Evolutionary conservation across 2,888 invertebrate species (phyloP), one percentile per base, ranked within the genome.

Genomic region (Drosophila falleni): DNA sequence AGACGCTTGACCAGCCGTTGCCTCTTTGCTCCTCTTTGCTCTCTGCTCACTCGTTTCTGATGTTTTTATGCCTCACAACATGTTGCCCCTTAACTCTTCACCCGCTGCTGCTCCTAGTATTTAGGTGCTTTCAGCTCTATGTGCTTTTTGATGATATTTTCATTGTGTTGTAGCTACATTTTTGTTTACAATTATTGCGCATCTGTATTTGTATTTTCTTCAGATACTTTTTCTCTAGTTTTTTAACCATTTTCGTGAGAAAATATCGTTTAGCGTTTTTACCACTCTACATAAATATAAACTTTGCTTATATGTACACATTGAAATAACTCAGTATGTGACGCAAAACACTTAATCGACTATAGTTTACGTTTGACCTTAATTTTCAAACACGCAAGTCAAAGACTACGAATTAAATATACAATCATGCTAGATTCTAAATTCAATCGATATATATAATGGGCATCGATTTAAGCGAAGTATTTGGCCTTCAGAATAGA

Each of bases 141-240:
- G 53, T 50, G 55, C 51, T 53, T 71, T 72, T 39, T 50, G 59
- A 62, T 65, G 62, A 72, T 70, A 62, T 78, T 79, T 76, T 75
- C 59, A 63, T 78, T 70, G 62, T 19, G 35, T 62, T 66, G 44
- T 49, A 50, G 65, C 53, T 23, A 31, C 63, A n/a, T 51, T 72
- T 78, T 74, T 74, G 71, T 78, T 73, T 80, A 71, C 65, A 69
- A 69, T 61, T 67, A 69, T 55, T 71, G 70, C 51, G 65, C 62
- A 63, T 49, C 41, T 58, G 63, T 69, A 54, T 60, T 49, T 54
- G 69, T 67, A 58, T 66, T 63, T 71, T 63, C 62, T 60, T 46
- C 50, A 63, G 29, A 51, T 29, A 46, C 44, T 58, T 65, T 65
- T 60, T 29, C 31, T 60, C 46, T 61, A 44, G 55, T 31, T 69